Evolutionary conservation across 2,888 invertebrate species (phyloP), one percentile per base, ranked within the genome.

Genomic region (Pristionchus mayeri): DNA sequence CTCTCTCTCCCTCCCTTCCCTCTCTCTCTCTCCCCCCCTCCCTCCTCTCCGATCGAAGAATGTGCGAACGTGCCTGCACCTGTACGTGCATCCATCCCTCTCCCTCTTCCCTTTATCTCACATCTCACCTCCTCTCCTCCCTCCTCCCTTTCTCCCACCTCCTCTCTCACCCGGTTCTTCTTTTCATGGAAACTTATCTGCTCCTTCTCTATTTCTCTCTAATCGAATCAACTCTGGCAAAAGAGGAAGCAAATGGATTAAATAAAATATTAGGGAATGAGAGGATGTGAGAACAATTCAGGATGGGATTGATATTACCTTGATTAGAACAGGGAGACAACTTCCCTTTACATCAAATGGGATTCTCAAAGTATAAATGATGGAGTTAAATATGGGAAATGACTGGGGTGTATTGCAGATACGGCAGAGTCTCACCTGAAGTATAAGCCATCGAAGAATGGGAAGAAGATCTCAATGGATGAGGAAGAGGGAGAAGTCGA

Each of bases 401-500:
- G n/a, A n/a, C n/a, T n/a, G n/a, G n/a, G n/a, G n/a, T n/a, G n/a
- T 4, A 30, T 52, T 86, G 30, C 60, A 85, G 85, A 84, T 30
- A 86, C 83, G 13, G 40, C 85, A 6, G 48, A 30, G 13, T 78
- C 84, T 24, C 86, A 83, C 67, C 44, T 86, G 71, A 85, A 85
- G 63, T 57, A 50, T 21, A 86, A 86, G 37, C 57, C 84, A 52
- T 27, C n/a, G 37, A 86, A 86, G 34, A 85, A 85, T 60, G 71
- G 24, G 75, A 75, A 75, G 76, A 75, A 50, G 40, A 60, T 60
- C 3, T 60, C 81, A 4, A 16, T 40, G 2, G 85, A 84, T 76
- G 83, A 86, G 81, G 85, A 57, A 30, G 76, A 85, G 86, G 78
- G 79, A 86, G 54, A 85, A 27, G 34, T 89, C 16, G 86, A 89